Base-by-base conservation (phyloP, 1,140 invertebrate species). In the Penaeus japonicus region DNA sequence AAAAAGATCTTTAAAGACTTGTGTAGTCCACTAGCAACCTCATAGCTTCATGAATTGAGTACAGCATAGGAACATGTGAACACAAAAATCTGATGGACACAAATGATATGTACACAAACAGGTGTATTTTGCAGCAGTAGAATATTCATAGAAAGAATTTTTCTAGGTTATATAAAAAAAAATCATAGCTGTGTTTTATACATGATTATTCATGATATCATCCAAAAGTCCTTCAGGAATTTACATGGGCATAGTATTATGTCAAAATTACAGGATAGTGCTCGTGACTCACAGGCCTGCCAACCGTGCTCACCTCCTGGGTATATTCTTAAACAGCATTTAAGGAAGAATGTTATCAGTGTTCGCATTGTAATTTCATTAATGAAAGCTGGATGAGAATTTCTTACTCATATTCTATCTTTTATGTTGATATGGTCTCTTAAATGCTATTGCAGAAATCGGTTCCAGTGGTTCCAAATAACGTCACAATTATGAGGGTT, bases 171-270 rank as follows among this genome's bases (percentile, higher is more conserved):
- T 77, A 78, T 87, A 81, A 80, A 87, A 80, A 87, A 87, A 87
- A 87, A 87, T 80, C 85, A 87, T 70, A 39, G 81, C 39, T 88
- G 70, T 88, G 80, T 88, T 83, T 88, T 88, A 88, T 88, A 88
- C 87, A 88, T 88, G 87, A 88, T 88, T 88, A 88, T 88, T 88
- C 70, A 83, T 83, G 27, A 81, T 70, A 77, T 88, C 87, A 83
- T 88, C 87, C 87, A 88, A 83, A 83, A 75, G 87, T 88, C 80
- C 80, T 83, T 59, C 53, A 70, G 80, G 87, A 77, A 83, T 65
- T 62, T 84, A 88, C 87, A 88, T 78, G 62, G 77, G 75, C 54
- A 62, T 55, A 30, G 20, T 20, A 47, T 59, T 77, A 53, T 79
- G 75, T 86, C 85, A 85, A 59, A 47, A 79, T 53, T 78, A 62